Base-by-base conservation (phyloP, 2,888 invertebrate genomes). In the Anodontia alba region DNA sequence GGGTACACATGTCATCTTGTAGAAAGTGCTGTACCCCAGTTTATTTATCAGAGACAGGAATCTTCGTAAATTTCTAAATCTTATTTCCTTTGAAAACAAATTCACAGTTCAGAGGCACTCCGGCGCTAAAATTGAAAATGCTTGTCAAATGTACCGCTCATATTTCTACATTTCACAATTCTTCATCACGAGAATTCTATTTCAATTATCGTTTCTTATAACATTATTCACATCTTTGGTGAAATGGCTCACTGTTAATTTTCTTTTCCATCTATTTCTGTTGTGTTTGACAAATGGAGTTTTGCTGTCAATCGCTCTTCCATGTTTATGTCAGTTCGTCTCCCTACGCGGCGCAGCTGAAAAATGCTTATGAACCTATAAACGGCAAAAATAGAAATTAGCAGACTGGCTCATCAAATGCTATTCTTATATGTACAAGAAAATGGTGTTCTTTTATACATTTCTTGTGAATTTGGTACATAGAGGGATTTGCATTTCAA, bases 141-240 rank as follows among this genome's bases (percentile, higher is more conserved):
- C 23, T 66, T 66, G 74, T 66, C 74, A 66, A 23, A 66, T 62
- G 12, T n/a, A 5, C 42, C 74, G 51, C 74, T 74, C 74, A 66
- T 74, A 74, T 74, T 74, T 66, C 66, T 26, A 54, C 29, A 46
- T 43, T 74, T 66, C 33, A 29, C 74, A 42, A 62, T 62, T 42
- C 54, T 31, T 17, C 31, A 42, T 54, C 49, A 51, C 54, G 51
- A 74, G 38, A 62, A 29, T 29, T 29, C 54, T 46, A n/a, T 74
- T 43, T 43, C 74, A 66, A 74, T 74, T 74, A 74, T 26, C 43
- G 46, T 62, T 67, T 66, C 62, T 74, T 74, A 74, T 67, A 43
- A 74, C 36, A 74, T 74, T 74, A 74, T 74, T 62, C 74, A 20
- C 69, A 69, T 17, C 10, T 46, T 74, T 42, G 46, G 46, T n/a